A percentile compares a stretch with the other conserved stretches of the same genome.
These are phyloP conservation scores for Drosophila pseudotakahashii DNA, from an alignment of 2,888 invertebrate species.

Conservation along the genomic window DNA sequence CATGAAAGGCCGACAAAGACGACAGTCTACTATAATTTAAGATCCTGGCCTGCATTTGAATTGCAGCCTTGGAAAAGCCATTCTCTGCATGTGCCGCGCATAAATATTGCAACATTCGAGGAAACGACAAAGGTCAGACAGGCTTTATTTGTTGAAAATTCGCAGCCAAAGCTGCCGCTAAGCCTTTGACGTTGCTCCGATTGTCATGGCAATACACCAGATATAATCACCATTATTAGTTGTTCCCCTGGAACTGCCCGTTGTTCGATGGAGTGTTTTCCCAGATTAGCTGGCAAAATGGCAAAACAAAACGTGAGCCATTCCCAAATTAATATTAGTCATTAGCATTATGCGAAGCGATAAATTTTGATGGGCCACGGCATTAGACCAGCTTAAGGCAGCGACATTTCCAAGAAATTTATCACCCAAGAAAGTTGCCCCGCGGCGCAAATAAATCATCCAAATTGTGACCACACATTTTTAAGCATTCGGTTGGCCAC, in stretches of 20 bases:
- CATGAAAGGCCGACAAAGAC: constrained; percentile 41
- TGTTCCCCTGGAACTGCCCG: constrained; percentile 8
- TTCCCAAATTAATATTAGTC: constrained; percentile 51
- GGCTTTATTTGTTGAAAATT: constrained; percentile 34
- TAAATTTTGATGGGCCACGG: constrained; percentile 34
- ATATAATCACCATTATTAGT: constrained; percentile 30
- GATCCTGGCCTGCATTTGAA: constrained; percentile 12
- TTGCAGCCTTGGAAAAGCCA: constrained; percentile 22
- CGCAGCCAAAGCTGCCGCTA: constrained; percentile 4
- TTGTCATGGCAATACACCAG: constrained; percentile 25
- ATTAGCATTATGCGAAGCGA: constrained; percentile 45
- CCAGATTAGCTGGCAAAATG: constrained; percentile 6
- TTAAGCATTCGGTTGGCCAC: constrained; percentile 29
- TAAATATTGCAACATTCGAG: constrained; percentile 19
- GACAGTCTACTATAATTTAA: constrained; percentile 42
- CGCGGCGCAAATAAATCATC: constrained; percentile 52
- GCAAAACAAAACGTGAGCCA: constrained; percentile 17
- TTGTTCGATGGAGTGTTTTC: constrained; percentile 11
- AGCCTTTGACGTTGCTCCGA: not conserved
- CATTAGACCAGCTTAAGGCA: constrained; percentile 55
- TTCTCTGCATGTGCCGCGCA: constrained; percentile 30
- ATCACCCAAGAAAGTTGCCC: constrained; percentile 40
- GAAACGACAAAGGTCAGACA: not conserved
- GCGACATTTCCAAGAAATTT: constrained; percentile 30
- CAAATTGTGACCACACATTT: constrained; percentile 39